Evolutionary conservation across 2,797 vertebrate species (phyloP), one percentile per base, ranked within the genome.

Genomic region (Myotis pilosus): DNA sequence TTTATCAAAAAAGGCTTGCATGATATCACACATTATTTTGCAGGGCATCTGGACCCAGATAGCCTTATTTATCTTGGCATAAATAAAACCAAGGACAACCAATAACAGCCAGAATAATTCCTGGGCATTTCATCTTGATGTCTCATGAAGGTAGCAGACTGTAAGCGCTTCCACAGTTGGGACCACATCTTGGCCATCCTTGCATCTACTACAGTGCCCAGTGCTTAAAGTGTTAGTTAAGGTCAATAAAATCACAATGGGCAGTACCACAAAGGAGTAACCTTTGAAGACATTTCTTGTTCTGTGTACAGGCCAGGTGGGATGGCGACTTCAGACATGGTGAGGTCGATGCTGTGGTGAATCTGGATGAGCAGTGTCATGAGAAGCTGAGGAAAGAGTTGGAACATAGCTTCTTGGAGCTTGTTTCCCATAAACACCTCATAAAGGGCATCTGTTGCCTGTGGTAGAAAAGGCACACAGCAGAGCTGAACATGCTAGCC

Each of bases 361-460:
- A 97, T 85, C 91, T 98, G 96, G 74, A 95, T 28, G 4, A 97
- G 97, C 19, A 98, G 92, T 0, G 95, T 87, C 87, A 95, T 90
- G 89, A 97, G 94, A 22, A 98, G 97, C 78, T 97, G 97, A 62
- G 97, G 97, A 22, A 97, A 97, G 71, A 97, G 97, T 47, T 91
- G 80, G 83, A 94, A 95, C 1, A 68, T 89, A 68, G 95, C 92
- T 20, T 93, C 96, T 64, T 2, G 93, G 33, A 97, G 94, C 17
- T 78, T 94, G 49, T 97, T 97, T 53, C 96, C 97, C 16, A 97
- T 47, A 68, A 97, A 93, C n/a, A 97, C 85, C 25, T 98, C 97
- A 41, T 96, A 97, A 64, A 97, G 96, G 68, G 97, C 97, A 60
- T 95, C 30, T 68, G 97, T 97, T 6, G 81, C 96, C 97, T 97